Evolutionary conservation across 2,113 vertebrate genomes (phyloP).

Genomic region (Proteles cristata): DNA sequence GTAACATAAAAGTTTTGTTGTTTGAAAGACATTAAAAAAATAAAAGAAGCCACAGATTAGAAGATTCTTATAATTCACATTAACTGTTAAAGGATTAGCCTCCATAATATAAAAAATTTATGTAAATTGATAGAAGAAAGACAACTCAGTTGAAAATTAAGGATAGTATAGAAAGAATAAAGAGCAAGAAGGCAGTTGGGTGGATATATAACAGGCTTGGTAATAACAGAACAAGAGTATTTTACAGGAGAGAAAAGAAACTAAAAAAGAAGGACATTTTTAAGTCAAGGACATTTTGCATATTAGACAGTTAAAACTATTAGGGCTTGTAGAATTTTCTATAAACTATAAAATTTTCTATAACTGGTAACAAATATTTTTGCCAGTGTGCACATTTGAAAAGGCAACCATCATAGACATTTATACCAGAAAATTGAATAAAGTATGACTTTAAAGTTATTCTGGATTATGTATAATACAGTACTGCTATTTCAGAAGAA

Average conservation of each 20-base stretch:
- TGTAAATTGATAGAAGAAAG: neutral
- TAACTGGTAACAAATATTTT: neutral
- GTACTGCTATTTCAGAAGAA: constrained; percentile 30
- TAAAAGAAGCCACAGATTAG: neutral
- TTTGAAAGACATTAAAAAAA: neutral
- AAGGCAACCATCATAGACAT: neutral
- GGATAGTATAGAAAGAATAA: neutral
- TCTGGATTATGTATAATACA: neutral
- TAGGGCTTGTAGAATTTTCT: neutral
- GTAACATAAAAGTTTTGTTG: neutral
- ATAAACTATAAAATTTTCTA: no score
- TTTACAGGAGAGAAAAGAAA: neutral
- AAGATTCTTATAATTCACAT: neutral
- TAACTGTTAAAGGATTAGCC: neutral
- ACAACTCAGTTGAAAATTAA: neutral
- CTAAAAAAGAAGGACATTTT: neutral
- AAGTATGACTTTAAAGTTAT: neutral
- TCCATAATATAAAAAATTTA: neutral
- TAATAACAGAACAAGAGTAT: neutral
- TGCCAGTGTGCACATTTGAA: neutral
- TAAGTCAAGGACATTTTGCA: neutral
- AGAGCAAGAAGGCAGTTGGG: neutral
- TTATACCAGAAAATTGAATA: neutral
- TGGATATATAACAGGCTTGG: neutral
- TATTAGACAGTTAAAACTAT: neutral